A percentile compares a stretch with the other conserved stretches of the same genome.
Conservation (phyloP, 2,113 vertebrate species). For the Seriola quinqueradiata region DNA sequence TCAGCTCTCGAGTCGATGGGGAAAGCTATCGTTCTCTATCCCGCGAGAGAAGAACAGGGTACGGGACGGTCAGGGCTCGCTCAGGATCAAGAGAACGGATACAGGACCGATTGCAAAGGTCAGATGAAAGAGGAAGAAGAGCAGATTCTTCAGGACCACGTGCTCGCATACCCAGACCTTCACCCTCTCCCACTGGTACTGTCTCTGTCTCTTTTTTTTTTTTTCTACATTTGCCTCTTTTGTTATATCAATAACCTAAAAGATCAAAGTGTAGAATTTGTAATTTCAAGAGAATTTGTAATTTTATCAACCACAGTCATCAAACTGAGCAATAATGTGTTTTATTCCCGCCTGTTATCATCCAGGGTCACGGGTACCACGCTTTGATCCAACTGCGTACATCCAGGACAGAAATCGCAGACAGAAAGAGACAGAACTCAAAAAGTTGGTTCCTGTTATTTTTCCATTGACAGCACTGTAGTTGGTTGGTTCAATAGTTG, state of each 20-base stretch:
- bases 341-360: neutral
- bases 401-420: constrained; percentile 89
- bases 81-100: constrained; percentile 85
- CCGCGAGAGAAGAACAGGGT: constrained; percentile 76
- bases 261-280: too few species aligned
- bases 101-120: constrained; percentile 79
- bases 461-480: neutral
- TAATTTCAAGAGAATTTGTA: neutral
- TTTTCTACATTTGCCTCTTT: neutral
- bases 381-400: constrained; percentile 93
- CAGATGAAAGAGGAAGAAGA: constrained; percentile 82
- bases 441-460: constrained; percentile 82
- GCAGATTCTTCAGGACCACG: constrained; percentile 78
- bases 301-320: neutral
- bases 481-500: neutral
- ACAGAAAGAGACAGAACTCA: constrained; percentile 87
- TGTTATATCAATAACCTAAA: too few species aligned
- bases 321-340: neutral
- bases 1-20: constrained; percentile 57
- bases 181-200: constrained; percentile 89
- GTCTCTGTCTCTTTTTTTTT: neutral
- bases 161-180: constrained; percentile 70
- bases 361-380: constrained; percentile 78
- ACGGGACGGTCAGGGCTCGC: constrained; percentile 69
- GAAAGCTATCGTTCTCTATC: constrained; percentile 82